Evolutionary conservation across 2,888 invertebrate species (phyloP).

Genomic region (Caenorhabditis wallacei): DNA sequence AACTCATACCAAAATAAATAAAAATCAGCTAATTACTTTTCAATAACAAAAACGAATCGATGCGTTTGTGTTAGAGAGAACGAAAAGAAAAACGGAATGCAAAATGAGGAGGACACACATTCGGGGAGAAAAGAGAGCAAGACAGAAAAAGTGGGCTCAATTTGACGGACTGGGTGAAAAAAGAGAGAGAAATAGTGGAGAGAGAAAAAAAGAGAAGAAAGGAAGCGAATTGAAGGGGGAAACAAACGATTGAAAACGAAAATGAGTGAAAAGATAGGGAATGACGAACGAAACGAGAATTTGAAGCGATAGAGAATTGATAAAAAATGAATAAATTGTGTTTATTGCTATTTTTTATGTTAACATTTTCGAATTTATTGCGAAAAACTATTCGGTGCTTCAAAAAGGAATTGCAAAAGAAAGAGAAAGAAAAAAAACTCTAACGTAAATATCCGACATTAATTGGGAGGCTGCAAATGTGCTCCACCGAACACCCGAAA

Average conservation of each 20-base stretch:
- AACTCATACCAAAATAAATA: too few species aligned
- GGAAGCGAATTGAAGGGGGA: neutral
- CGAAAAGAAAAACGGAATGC: constrained; percentile 2
- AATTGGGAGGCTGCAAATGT: too few species aligned
- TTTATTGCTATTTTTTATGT: too few species aligned
- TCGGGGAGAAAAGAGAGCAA: neutral
- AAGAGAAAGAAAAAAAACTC: too few species aligned
- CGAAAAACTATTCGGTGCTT: too few species aligned
- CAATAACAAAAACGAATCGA: neutral
- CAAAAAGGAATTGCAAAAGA: too few species aligned
- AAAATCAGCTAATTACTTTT: neutral
- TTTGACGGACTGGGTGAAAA: neutral
- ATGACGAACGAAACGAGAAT: too few species aligned
- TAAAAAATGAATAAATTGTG: too few species aligned
- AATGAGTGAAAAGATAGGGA: neutral
- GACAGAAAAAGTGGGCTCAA: constrained; percentile 1
- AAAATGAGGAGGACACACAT: constrained; percentile 35
- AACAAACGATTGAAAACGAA: neutral
- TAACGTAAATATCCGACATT: too few species aligned
- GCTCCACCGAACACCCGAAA: too few species aligned
- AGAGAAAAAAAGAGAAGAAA: neutral
- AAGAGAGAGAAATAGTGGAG: constrained; percentile 14
- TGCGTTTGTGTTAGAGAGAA: neutral
- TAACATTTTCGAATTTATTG: too few species aligned
- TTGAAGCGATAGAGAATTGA: too few species aligned